These are phyloP conservation scores for Scaptomyza montana DNA, from an alignment of 1,140 invertebrate species.

Conservation along the genomic window DNA sequence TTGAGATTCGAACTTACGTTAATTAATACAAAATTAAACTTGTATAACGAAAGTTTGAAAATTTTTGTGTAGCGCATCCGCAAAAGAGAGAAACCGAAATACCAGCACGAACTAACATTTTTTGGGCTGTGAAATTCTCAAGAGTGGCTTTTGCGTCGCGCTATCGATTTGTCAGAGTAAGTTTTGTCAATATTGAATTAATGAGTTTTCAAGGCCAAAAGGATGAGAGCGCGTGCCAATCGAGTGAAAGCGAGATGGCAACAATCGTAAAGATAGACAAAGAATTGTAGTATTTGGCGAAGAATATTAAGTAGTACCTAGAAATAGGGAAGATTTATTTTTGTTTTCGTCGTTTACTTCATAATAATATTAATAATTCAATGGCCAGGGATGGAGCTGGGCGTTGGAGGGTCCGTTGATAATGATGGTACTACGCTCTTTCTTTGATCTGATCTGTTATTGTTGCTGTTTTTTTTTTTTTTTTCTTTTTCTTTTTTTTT, in stretches of 20 bases:
- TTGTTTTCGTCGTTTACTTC: slow-evolving; percentile 71
- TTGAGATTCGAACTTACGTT: too few species aligned
- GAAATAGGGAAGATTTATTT: slow-evolving; percentile 59
- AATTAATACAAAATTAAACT: too few species aligned
- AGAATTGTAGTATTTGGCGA: neutral
- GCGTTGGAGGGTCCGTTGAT: too few species aligned
- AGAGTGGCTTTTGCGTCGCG: slow-evolving; percentile 40
- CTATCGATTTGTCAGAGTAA: slow-evolving; percentile 27
- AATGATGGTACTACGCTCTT: slow-evolving; percentile 1
- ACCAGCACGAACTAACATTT: neutral
- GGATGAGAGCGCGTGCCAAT: slow-evolving; percentile 41
- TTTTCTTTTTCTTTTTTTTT: neutral
- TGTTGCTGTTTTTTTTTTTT: too few species aligned
- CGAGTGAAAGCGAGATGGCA: too few species aligned
- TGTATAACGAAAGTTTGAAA: too few species aligned
- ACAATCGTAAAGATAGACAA: neutral
- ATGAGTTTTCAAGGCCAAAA: slow-evolving; percentile 73
- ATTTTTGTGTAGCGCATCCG: slow-evolving; percentile 41
- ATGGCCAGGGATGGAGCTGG: neutral
- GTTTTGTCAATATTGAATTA: slow-evolving; percentile 29
- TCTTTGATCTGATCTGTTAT: neutral
- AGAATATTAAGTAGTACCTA: slow-evolving; percentile 5
- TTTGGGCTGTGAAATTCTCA: slow-evolving; percentile 51
- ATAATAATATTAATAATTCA: slow-evolving; percentile 51
- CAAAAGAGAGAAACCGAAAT: neutral